Base-by-base conservation (phyloP, 2,797 vertebrate genomes). In the Xerus rutilus region DNA sequence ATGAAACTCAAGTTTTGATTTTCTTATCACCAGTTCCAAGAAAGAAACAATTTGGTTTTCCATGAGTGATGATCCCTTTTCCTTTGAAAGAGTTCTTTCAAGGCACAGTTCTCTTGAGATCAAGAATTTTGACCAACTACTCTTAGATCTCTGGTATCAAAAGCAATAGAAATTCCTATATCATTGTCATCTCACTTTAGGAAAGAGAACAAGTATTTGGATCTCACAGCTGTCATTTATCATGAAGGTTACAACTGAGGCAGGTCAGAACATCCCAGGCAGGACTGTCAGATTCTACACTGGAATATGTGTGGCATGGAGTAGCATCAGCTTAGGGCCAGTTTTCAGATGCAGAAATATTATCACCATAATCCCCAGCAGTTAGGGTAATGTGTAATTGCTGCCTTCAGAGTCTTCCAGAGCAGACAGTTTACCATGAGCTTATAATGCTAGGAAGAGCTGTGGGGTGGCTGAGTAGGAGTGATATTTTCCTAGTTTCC, bases 361-460 rank as follows among this genome's bases (percentile, higher is more conserved):
- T 86, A 1, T 86, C 2, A 20, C 83, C 52, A 1, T 67, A 92
- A 59, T 3, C 59, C 43, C 1, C 0, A 0, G 0, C 1, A 1
- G 49, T 81, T 87, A 59, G 92, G 35, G 12, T 25, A 35, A 30
- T 32, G 8, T 39, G 59, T 0, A 39, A 67, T 39, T 72, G 73
- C 76, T 89, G 69, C 89, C 93, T 96, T 94, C 49, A 70, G 72
- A 49, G 59, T 87, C 86, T 15, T 73, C 93, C 87, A 86, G 92
- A 45, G 2, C 11, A 96, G 92, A 82, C 23, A 1, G 59, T 47
- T 23, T n/a, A 72, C 30, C 65, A 39, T 17, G 20, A 92, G 54
- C 18, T 94, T 83, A 18, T 65, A 45, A 95, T 32, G 47, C 14
- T 47, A 21, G 1, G 20, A 9, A 82, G 59, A 95, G 96, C 59